phyloP scores from a whole-genome alignment of 2,888 invertebrate species.

The Nasonovia ribisnigri region DNA sequence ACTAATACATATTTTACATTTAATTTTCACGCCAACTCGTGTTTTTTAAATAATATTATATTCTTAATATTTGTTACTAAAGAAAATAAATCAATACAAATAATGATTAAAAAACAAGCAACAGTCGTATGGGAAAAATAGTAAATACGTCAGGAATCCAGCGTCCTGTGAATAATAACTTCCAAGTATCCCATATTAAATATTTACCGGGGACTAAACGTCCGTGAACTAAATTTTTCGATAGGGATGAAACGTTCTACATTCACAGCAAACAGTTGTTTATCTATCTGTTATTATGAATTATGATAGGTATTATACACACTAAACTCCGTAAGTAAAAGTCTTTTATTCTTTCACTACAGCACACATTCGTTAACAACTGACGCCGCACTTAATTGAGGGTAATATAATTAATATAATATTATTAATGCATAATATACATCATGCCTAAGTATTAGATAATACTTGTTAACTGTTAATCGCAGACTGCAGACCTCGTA shows the following conservation, averaged over 20 bases:
- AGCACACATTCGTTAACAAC: not conserved
- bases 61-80: too few relatives aligned
- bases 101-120: too few relatives aligned
- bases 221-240: too few relatives aligned
- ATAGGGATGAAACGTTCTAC: not conserved
- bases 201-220: too few relatives aligned
- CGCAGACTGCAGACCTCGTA: not conserved
- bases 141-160: too few relatives aligned
- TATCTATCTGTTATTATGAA: constrained; percentile 1
- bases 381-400: not conserved
- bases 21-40: not conserved
- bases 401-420: not conserved
- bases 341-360: not conserved
- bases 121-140: too few relatives aligned
- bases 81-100: too few relatives aligned
- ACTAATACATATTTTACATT: not conserved
- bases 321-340: not conserved
- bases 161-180: not conserved
- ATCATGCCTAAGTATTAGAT: not conserved
- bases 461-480: not conserved
- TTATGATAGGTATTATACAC: not conserved
- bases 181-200: too few relatives aligned
- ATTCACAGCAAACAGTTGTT: not conserved
- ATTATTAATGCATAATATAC: not conserved
- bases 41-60: not conserved